These are phyloP conservation scores for Agapornis roseicollis DNA, from an alignment of 2,113 vertebrate species.

Conservation along the genomic window DNA sequence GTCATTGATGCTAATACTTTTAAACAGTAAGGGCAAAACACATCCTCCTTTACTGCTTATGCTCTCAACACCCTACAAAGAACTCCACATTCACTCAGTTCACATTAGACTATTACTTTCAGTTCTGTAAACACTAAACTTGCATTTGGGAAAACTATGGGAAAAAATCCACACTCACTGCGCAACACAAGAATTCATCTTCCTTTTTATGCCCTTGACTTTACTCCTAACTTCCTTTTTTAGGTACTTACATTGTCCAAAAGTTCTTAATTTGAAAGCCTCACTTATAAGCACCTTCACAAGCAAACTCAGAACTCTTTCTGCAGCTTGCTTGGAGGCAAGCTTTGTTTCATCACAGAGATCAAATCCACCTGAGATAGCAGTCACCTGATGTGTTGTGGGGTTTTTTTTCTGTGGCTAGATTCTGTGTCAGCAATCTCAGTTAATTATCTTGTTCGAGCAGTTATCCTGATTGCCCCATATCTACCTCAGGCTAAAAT, in stretches of 20 bases:
- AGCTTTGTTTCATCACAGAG: neutral
- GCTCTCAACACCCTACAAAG: neutral
- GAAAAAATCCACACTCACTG: neutral
- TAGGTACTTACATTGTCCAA: neutral
- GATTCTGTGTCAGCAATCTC: neutral
- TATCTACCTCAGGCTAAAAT: neutral
- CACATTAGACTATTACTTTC: neutral
- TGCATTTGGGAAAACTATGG: neutral
- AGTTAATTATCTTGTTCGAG: neutral
- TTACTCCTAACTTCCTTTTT: neutral
- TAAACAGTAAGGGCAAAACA: neutral
- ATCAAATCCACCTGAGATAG: neutral
- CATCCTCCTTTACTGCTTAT: neutral
- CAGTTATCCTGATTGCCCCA: neutral
- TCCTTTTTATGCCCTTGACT: accelerated
- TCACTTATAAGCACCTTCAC: accelerated
- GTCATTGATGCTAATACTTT: neutral
- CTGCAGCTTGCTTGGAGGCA: neutral
- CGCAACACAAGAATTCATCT: neutral
- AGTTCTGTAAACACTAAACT: neutral
- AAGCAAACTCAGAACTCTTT: neutral
- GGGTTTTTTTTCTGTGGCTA: neutral
- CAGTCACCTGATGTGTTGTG: neutral
- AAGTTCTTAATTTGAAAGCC: neutral
- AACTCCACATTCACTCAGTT: accelerated